Base-by-base conservation (phyloP, 2,888 invertebrate genomes). In the Andricus quercusramuli region DNA sequence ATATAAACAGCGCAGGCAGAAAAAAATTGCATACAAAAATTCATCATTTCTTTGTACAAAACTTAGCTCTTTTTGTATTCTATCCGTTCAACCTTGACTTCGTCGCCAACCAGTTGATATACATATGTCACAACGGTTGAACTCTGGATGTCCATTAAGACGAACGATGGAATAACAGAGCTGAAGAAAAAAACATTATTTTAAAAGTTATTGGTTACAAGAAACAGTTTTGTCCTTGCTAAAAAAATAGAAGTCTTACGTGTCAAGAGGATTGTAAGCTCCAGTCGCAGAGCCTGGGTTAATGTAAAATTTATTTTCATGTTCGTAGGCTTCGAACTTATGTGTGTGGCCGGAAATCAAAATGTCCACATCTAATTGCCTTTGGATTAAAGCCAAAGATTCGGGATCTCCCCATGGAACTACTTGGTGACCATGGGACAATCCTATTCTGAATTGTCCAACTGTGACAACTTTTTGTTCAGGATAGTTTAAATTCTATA, bases 211-310 rank as follows among this genome's bases (percentile, higher is more conserved):
- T 17, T 78, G 47, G 47, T 65, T 62, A 3, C 25, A 25, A 41
- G 79, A 62, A 51, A 76, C 20, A 17, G 74, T 74, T 59, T 65
- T 78, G 76, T 22, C 20, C 62, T 79, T 59, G 51, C 62, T 59
- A 77, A 70, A 65, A 74, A 78, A 78, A 67, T 32, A 56, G 47
- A 68, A 83, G 47, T 91, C 94, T 94, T 94, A 98, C 96, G 96
- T 96, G 90, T 97, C 98, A 84, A 99, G 93, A 47, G 99, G 97
- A 94, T 97, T 98, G 90, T 98, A 99, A 8, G 99, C 99, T 17
- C 99, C 99, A 41, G 99, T 99, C 3, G 99, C 99, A 6, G 99
- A 99, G 13, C 99, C 99, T 6, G 99, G 99, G 93, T 99, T 99
- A 79, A 99, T 99, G 93, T 98, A 99, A 93, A 99, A 99, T 93